phyloP scores from a whole-genome alignment of 2,888 invertebrate genomes.

The Lagria hirta region DNA sequence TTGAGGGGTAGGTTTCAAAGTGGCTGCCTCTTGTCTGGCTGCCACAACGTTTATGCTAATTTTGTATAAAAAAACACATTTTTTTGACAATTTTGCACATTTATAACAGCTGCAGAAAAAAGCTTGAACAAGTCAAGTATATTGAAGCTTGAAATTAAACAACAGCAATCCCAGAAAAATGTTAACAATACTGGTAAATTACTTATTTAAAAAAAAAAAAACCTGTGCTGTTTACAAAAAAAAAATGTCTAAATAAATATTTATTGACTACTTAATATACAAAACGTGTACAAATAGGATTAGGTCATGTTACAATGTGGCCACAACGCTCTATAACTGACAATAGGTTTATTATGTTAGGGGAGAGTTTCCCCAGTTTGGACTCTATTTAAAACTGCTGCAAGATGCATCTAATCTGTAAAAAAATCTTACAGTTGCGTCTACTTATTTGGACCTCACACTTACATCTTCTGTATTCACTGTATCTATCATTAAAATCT shows the following conservation, averaged over 20 bases:
- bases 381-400: slow-evolving; percentile 1
- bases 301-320: slow-evolving; percentile 42
- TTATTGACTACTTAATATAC: slow-evolving; percentile 37
- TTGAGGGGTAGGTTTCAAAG: slow-evolving; percentile 26
- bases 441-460: no score
- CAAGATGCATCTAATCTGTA: slow-evolving; percentile 8
- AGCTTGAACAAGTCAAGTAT: no score
- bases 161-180: no score
- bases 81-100: no score
- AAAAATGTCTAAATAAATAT: slow-evolving; percentile 33
- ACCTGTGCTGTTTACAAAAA: no score
- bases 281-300: slow-evolving; percentile 41
- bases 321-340: slow-evolving; percentile 37
- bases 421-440: no score
- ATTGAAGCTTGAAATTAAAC: background rate
- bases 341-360: slow-evolving; percentile 34
- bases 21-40: slow-evolving; percentile 9
- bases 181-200: no score
- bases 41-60: slow-evolving; percentile 14
- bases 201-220: no score
- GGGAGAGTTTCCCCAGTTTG: slow-evolving; percentile 19
- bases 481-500: no score
- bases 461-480: no score
- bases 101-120: no score
- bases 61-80: slow-evolving; percentile 4